Base-by-base conservation (phyloP, 2,888 invertebrate genomes). In the Stenchaetothrips biformis region DNA sequence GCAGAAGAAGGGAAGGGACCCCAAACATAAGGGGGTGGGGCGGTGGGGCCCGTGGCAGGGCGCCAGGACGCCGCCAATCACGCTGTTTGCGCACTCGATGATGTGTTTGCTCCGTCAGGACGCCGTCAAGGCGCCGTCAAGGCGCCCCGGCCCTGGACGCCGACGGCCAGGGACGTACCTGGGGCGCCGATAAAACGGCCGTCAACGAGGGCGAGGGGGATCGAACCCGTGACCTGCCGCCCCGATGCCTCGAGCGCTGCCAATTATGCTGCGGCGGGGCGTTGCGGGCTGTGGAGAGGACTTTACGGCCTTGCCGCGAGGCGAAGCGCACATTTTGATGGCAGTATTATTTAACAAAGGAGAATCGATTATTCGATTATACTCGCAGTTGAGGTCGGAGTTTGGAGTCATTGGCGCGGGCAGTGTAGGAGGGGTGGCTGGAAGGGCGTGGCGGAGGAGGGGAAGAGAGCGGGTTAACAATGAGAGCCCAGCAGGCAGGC, bases 41-140 rank as follows among this genome's bases (percentile, higher is more conserved):
- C 21, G 67, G 53, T 4, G 7, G 53, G 53, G 16, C 37, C 16
- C 18, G 67, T 74, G 67, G 67, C 67, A 74, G 67, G 67, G 25
- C 21, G 21, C 67, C 67, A 74, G 67, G 25, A 74, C 25, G 67
- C 21, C 67, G 67, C 67, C 67, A 74, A 74, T 74, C 67, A 74
- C 67, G 67, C 25, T 74, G 67, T 74, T 74, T 74, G 67, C 67
- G 67, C 67, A 25, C 25, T 74, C 67, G 67, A 74, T 74, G 67
- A 74, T 74, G 67, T 74, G 67, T 74, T 74, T 74, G 67, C 67
- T 74, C 67, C 53, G 53, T 53, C 53, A 53, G 53, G 53, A 37
- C 53, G 13, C 53, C 67, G 67, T 74, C 37, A 37, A 1, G 37
- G 37, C 37, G 37, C 37, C 37, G 37, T 37, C 37, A 37, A 37